Conservation (phyloP, 2,888 invertebrate genomes). For the Drosophila flavopinicola region DNA sequence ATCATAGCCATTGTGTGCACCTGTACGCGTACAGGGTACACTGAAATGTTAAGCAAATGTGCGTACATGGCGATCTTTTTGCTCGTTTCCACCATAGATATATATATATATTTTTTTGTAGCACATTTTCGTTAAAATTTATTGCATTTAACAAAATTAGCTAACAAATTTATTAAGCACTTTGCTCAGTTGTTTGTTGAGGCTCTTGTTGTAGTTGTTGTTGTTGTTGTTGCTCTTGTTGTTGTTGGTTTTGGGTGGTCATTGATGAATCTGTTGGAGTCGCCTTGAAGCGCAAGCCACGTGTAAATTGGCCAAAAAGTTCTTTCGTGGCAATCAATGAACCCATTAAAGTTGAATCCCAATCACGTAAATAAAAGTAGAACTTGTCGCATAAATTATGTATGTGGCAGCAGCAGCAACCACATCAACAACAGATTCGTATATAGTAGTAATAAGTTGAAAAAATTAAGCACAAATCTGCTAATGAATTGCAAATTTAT, state of each 20-base stretch:
- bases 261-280: constrained; percentile 64
- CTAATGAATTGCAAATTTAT: constrained; percentile 78
- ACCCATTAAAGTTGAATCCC: constrained; percentile 76
- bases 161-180: constrained; percentile 81
- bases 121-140: constrained; percentile 78
- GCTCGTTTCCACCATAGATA: constrained; percentile 26
- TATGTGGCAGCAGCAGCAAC: constrained; percentile 50
- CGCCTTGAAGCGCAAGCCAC: constrained; percentile 44
- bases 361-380: constrained; percentile 75
- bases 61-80: constrained; percentile 55
- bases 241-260: constrained; percentile 39
- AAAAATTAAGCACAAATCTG: constrained; percentile 66
- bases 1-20: background rate
- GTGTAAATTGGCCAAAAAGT: constrained; percentile 61
- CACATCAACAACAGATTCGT: constrained; percentile 29
- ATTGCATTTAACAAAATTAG: constrained; percentile 81
- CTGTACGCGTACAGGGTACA: constrained; percentile 32
- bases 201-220: constrained; percentile 8
- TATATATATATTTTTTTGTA: constrained; percentile 61
- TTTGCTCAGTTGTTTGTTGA: constrained; percentile 42
- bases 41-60: constrained; percentile 55
- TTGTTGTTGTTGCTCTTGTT: background rate
- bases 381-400: constrained; percentile 79
- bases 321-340: constrained; percentile 68
- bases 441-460: constrained; percentile 48